Conservation (phyloP, 2,113 vertebrate species). For the Rattus norvegicus region GRCr8 NC_086028.1:63321001-63321500, state of each 20-base stretch:
- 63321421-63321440: conserved; percentile 81
- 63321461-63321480: conserved; percentile 78
- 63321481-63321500: conserved; percentile 67
- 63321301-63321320: conserved; percentile 55
- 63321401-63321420: conserved; percentile 80
- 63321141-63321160: neutral
- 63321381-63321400: conserved; percentile 59
- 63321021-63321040: conserved; percentile 1
- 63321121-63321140: neutral
- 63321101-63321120: neutral
- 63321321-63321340: conserved; percentile 60
- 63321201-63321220: conserved; percentile 1
- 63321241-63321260: conserved; percentile 29
- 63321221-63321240: neutral
- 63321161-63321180: conserved; percentile 32
- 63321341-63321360: conserved; percentile 75
- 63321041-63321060: neutral
- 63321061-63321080: neutral
- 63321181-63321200: conserved; percentile 29
- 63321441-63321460: conserved; percentile 73
- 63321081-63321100: neutral
- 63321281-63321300: conserved; percentile 41
- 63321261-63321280: conserved; percentile 66
- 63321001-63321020: neutral
- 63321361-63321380: conserved; percentile 79